Evolutionary conservation across 2,888 invertebrate species (phyloP).

Genomic region (Eupithecia tripunctaria): DNA sequence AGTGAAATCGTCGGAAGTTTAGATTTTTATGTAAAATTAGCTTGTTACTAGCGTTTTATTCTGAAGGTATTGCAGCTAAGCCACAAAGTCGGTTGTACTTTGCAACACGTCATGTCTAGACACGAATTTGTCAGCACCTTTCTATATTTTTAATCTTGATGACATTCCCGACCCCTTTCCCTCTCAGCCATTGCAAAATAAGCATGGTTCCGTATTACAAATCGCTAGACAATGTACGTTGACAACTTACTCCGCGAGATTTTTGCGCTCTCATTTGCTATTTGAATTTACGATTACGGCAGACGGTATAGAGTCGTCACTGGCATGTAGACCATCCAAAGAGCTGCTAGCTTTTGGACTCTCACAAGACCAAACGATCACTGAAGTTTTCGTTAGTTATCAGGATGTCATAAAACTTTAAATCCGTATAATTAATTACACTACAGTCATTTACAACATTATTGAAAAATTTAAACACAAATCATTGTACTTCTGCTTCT

Average conservation of each 20-base stretch:
- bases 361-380: not conserved
- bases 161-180: conserved; percentile 25
- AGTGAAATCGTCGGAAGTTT: not conserved
- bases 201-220: conserved; percentile 30
- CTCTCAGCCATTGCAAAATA: conserved; percentile 23
- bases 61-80: not conserved
- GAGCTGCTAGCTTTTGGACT: conserved; percentile 20
- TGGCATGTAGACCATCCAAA: conserved; percentile 68
- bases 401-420: not conserved
- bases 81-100: conserved; percentile 1
- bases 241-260: conserved; percentile 45
- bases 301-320: conserved; percentile 80
- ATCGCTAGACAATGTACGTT: conserved; percentile 28
- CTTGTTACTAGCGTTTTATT: not conserved
- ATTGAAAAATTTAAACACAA: too few relatives aligned
- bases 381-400: not conserved
- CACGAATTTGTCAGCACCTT: conserved; percentile 19
- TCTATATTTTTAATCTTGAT: conserved; percentile 29
- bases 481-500: too few relatives aligned
- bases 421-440: too few relatives aligned
- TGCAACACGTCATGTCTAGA: conserved; percentile 15
- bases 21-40: not conserved
- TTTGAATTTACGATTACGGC: conserved; percentile 64
- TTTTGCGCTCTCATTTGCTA: conserved; percentile 59
- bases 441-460: too few relatives aligned